Percentiles rank a stretch among this genome's conserved stretches.
phyloP scores from a whole-genome alignment of 1,140 invertebrate species.

The Galleria mellonella region DNA sequence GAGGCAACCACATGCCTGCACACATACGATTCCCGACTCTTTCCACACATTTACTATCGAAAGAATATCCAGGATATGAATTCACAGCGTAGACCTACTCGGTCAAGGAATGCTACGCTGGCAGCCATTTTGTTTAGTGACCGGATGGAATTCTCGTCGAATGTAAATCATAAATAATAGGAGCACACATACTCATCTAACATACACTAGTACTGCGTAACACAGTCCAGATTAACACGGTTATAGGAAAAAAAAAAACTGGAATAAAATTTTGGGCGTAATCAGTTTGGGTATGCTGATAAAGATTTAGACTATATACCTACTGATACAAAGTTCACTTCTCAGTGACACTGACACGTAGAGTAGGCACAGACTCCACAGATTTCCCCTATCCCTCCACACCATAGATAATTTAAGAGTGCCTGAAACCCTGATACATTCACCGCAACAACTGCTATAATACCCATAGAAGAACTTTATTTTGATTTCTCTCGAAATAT shows the following conservation, averaged over 20 bases:
- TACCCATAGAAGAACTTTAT: too few species aligned
- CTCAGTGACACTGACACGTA: constrained; percentile 22
- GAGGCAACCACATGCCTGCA: constrained; percentile 11
- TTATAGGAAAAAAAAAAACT: not conserved
- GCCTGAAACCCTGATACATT: constrained; percentile 12
- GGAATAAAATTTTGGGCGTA: not conserved
- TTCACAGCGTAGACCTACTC: too few species aligned
- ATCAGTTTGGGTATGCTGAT: not conserved
- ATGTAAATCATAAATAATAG: too few species aligned
- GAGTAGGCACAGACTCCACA: constrained; percentile 29
- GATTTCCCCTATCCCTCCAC: constrained; percentile 9
- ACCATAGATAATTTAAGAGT: constrained; percentile 16
- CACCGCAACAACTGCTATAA: not conserved
- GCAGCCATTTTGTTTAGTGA: not conserved
- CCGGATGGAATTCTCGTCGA: not conserved
- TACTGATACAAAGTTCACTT: constrained; percentile 20
- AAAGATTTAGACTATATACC: constrained; percentile 6
- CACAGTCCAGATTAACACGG: not conserved
- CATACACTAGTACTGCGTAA: not conserved
- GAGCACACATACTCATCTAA: not conserved
- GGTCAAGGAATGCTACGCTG: not conserved
- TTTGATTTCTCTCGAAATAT: too few species aligned
- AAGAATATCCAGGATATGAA: too few species aligned
- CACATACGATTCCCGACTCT: constrained; percentile 3
- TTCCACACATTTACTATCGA: not conserved